Conservation (phyloP, 2,797 vertebrate genomes). For the Phoeniculus purpureus region DNA sequence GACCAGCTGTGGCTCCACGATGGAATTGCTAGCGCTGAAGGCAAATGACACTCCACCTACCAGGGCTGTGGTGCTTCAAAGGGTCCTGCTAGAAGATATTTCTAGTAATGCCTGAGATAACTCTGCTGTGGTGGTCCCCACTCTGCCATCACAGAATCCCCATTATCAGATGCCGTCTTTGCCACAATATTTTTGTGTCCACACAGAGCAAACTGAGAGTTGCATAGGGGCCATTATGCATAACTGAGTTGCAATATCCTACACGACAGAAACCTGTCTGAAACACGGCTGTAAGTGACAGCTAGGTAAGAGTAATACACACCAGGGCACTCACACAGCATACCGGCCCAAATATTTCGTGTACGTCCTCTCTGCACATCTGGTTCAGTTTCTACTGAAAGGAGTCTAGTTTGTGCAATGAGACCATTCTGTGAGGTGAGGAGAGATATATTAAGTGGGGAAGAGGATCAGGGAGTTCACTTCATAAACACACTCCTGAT, state of each 20-base stretch:
- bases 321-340: not conserved
- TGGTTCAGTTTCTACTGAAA: not conserved
- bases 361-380: not conserved
- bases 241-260: not conserved
- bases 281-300: not conserved
- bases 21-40: not conserved
- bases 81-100: not conserved
- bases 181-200: not conserved
- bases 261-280: not conserved
- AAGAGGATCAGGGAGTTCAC: not conserved
- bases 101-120: not conserved
- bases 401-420: not conserved
- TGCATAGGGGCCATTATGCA: accelerated
- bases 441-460: not conserved
- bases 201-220: not conserved
- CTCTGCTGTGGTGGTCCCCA: not conserved
- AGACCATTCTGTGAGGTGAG: not conserved
- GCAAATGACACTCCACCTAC: not conserved
- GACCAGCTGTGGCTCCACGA: slow-evolving; percentile 14
- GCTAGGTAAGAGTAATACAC: not conserved
- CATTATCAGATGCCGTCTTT: not conserved
- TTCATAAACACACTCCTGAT: not conserved
- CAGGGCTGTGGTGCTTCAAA: not conserved
- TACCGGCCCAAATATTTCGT: not conserved
- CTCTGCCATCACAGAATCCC: not conserved